These are phyloP conservation scores for Rhaphigaster nebulosa DNA, from an alignment of 2,888 invertebrate genomes.

Conservation along the genomic window DNA sequence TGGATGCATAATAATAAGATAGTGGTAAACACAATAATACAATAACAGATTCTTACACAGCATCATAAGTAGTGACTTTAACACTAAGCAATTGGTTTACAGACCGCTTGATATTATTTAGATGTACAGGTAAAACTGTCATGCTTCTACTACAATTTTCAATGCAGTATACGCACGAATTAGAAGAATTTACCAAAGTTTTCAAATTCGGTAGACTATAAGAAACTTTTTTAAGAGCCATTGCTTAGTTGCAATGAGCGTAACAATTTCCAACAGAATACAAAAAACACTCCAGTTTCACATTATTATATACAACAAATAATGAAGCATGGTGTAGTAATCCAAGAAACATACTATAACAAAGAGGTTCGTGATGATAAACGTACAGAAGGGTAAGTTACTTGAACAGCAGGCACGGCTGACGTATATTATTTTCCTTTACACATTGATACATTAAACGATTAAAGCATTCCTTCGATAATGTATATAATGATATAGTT, in stretches of 20 bases:
- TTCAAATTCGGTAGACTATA: constrained; percentile 57
- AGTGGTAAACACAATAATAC: not conserved
- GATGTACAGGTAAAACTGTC: constrained; percentile 60
- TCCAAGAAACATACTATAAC: not conserved
- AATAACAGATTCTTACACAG: constrained; percentile 62
- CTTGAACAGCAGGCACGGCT: too few species aligned
- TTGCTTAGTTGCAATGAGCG: not conserved
- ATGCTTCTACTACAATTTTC: constrained; percentile 59
- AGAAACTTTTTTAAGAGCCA: constrained; percentile 40
- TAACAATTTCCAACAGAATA: not conserved
- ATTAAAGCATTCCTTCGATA: too few species aligned
- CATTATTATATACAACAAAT: not conserved
- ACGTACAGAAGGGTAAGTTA: too few species aligned
- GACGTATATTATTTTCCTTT: too few species aligned
- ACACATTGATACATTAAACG: too few species aligned
- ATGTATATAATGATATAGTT: too few species aligned
- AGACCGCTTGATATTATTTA: constrained; percentile 61
- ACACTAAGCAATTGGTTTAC: constrained; percentile 62
- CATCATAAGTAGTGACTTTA: constrained; percentile 63
- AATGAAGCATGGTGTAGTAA: not conserved
- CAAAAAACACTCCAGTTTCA: not conserved
- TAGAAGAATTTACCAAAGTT: constrained; percentile 50
- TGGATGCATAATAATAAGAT: not conserved
- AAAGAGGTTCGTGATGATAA: not conserved
- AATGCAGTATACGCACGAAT: constrained; percentile 59